Base-by-base conservation (phyloP, 2,888 invertebrate species). In the Calameuta pallipes region DNA sequence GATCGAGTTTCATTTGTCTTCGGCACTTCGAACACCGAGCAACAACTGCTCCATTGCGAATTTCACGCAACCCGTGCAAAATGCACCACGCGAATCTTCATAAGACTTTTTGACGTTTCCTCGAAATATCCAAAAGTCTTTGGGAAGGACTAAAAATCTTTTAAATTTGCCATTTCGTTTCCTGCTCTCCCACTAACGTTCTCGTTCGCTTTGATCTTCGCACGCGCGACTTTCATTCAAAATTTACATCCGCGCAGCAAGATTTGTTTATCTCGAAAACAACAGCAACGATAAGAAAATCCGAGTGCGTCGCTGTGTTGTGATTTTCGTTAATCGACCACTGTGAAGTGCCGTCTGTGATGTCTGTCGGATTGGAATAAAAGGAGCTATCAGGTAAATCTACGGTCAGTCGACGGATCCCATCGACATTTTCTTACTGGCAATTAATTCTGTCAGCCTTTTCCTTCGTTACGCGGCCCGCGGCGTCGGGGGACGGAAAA, bases 1-100 rank as follows among this genome's bases (percentile, higher is more conserved):
- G 87, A 88, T 88, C 88, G 87, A 85, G 88, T 89, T 87, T 88
- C 90, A 90, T 89, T 90, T 89, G 89, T 89, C 87, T 86, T 88
- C 87, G 87, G 87, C 88, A 87, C 89, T 90, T 88, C 80, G 82
- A 80, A 41, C 85, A 85, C 83, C 78, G 80, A 84, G 31, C 70
- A 70, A 15, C 41, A 15, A 15, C 41, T 41, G 41, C 41, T 41
- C 41, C 41, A 41, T 41, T 41, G 41, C 15, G 15, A 41, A 41
- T 41, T 41, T 15, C 15, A 15, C 15, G 41, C 41, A 15, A 15
- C 15, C 83, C 83, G 83, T 83, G 76, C 83, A 76, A 82, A 80
- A 76, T 75, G 76, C 79, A 80, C 83, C 80, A 79, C 81, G 80
- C 78, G 73, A 74, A 75, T 75, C 36, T 76, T 37, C 70, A 73